These are phyloP conservation scores for Eumeta japonica DNA, from an alignment of 1,140 invertebrate species.

Conservation along the genomic window DNA sequence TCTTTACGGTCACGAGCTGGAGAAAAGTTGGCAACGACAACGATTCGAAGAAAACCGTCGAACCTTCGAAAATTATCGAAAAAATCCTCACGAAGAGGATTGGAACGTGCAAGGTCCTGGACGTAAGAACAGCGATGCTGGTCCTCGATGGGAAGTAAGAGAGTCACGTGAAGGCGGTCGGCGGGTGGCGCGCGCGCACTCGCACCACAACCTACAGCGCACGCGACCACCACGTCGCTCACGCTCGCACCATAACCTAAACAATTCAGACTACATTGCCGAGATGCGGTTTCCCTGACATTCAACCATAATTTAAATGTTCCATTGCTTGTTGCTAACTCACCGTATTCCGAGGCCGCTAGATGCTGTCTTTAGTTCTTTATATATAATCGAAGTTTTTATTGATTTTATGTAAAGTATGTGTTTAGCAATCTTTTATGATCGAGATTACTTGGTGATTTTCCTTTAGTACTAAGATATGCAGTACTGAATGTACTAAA, in stretches of 20 bases:
- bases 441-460: no score
- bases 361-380: no score
- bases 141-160: no score
- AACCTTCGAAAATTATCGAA: constrained; percentile 40
- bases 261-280: constrained; percentile 60
- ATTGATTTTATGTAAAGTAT: no score
- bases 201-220: constrained; percentile 52
- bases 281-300: constrained; percentile 62
- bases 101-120: constrained; percentile 21
- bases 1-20: constrained; percentile 57
- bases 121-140: constrained; percentile 34
- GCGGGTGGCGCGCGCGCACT: constrained; percentile 54
- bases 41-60: constrained; percentile 43
- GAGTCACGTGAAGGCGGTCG: constrained; percentile 34
- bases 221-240: constrained; percentile 42
- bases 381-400: no score
- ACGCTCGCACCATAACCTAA: constrained; percentile 57
- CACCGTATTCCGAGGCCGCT: no score
- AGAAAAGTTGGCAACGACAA: constrained; percentile 55
- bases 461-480: no score
- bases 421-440: no score
- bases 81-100: constrained; percentile 26
- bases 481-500: no score
- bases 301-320: no score
- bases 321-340: no score